Percentiles rank a stretch among this genome's conserved stretches.
Evolutionary conservation across 2,797 vertebrate genomes (phyloP).

Genomic region (Sardinella longiceps): DNA sequence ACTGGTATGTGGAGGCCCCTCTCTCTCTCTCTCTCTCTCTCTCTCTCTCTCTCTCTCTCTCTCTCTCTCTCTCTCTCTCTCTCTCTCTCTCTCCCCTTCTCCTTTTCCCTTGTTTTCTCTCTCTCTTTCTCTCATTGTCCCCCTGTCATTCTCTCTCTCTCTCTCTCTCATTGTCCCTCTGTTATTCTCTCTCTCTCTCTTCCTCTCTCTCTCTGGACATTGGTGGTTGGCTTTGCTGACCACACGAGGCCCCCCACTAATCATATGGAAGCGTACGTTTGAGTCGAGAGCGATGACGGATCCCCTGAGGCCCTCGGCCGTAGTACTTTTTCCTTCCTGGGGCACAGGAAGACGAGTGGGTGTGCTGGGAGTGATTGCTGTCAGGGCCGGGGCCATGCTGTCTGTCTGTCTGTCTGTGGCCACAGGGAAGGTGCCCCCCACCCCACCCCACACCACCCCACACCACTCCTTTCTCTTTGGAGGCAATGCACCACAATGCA

Average conservation of each 20-base stretch:
- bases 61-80: constrained; percentile 28
- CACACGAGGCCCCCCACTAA: constrained; percentile 64
- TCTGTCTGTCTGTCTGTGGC: constrained; percentile 41
- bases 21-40: constrained; percentile 50
- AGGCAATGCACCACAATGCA: constrained; percentile 28
- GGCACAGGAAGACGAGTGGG: constrained; percentile 66
- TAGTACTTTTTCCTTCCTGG: constrained; percentile 72
- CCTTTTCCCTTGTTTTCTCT: too few relatives aligned
- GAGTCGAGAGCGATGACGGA: constrained; percentile 64
- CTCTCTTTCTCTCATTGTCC: neutral
- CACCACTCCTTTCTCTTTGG: too few relatives aligned
- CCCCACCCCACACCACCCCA: constrained; percentile 52
- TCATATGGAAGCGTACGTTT: constrained; percentile 67
- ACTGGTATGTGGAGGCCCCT: constrained; percentile 57
- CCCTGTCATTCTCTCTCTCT: neutral
- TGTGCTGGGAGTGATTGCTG: constrained; percentile 66
- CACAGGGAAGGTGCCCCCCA: constrained; percentile 50
- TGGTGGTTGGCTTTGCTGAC: constrained; percentile 55
- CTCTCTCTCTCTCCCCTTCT: neutral
- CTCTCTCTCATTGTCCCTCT: neutral
- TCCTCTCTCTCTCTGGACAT: neutral
- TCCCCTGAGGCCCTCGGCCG: constrained; percentile 58
- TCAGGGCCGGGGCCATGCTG: constrained; percentile 57
- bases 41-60: neutral
- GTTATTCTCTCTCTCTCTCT: neutral